Percentiles rank a stretch among this genome's conserved stretches.
Evolutionary conservation across 2,888 invertebrate genomes (phyloP).

Genomic region (Ochropleura leucogaster): DNA sequence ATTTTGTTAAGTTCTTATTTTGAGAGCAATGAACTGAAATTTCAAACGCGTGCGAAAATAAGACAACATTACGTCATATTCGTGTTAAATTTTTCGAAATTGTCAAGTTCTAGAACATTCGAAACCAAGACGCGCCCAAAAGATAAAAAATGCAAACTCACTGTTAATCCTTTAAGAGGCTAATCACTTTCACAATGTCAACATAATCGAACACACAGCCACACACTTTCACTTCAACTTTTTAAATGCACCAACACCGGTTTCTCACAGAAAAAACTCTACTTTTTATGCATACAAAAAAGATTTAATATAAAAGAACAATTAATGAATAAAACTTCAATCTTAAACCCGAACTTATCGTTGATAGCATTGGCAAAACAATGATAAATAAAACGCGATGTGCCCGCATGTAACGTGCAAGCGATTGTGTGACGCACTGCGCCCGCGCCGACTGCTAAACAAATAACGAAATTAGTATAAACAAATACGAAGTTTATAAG

Average conservation of each 20-base stretch:
- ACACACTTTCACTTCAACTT: conserved; percentile 45
- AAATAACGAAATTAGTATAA: conserved; percentile 47
- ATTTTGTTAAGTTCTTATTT: neutral
- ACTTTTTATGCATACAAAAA: neutral
- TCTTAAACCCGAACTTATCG: conserved; percentile 49
- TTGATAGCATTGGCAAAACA: conserved; percentile 55
- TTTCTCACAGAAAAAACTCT: neutral
- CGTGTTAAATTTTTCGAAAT: neutral
- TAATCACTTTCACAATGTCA: conserved; percentile 41
- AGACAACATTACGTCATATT: neutral
- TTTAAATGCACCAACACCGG: conserved; percentile 10
- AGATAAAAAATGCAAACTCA: conserved; percentile 37
- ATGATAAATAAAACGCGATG: conserved; percentile 53
- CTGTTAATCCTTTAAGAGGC: conserved; percentile 27
- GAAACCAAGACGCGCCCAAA: neutral
- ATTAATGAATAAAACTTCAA: conserved; percentile 37
- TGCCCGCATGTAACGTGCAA: conserved; percentile 20
- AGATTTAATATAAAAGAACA: conserved; percentile 9
- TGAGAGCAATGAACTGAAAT: conserved; percentile 12
- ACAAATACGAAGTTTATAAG: conserved; percentile 43
- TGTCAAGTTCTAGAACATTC: conserved; percentile 6
- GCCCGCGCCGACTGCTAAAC: conserved; percentile 26
- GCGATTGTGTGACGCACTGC: conserved; percentile 41
- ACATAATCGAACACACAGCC: conserved; percentile 23
- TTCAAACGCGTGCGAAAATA: neutral